Base-by-base conservation (phyloP, 2,113 vertebrate genomes). In the Limanda limanda region DNA sequence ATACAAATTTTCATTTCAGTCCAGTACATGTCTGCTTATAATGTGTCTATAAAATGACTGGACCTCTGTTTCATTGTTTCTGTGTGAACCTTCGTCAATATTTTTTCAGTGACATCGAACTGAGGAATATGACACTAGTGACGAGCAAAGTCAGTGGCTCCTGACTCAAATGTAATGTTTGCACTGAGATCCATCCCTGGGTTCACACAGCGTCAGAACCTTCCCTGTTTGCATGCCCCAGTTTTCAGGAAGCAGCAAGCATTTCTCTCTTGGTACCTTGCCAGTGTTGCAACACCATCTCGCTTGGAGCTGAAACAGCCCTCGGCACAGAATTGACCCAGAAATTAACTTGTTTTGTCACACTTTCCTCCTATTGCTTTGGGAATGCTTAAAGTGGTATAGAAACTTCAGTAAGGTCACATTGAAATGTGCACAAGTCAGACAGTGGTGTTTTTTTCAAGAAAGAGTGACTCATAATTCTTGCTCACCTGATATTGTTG, bases 201-300 rank as follows among this genome's bases (percentile, higher is more conserved):
- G 71, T 82, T 71, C 52, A 68, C 59, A 67, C 76, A 17, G 77
- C 51, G 62, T 70, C 61, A 64, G 74, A 56, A 65, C 60, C 79
- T 57, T 72, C 51, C 71, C 25, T 77, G 84, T 91, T 87, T 85
- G 79, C 87, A 74, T 86, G 81, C 81, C 89, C 83, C 81, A 86
- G 79, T 82, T 90, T 86, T 71, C 72, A 83, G 72, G 25, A 87
- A 78, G 74, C n/a, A 2, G 48, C 60, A 62, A 1, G 71, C 63
- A 20, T 85, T 82, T 65, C 78, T 87, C 54, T 81, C 47, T 84
- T 82, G 86, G 71, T 79, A 20, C 54, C 15, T 68, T 64, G 72
- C 84, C 86, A 81, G 24, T 51, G 24, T 88, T 88, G 76, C 79
- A 81, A 85, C 81, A 82, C 61, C 48, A 54, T 71, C 78, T 55